These are phyloP conservation scores for Epinotia ramella DNA, from an alignment of 2,888 invertebrate species.

Conservation along the genomic window DNA sequence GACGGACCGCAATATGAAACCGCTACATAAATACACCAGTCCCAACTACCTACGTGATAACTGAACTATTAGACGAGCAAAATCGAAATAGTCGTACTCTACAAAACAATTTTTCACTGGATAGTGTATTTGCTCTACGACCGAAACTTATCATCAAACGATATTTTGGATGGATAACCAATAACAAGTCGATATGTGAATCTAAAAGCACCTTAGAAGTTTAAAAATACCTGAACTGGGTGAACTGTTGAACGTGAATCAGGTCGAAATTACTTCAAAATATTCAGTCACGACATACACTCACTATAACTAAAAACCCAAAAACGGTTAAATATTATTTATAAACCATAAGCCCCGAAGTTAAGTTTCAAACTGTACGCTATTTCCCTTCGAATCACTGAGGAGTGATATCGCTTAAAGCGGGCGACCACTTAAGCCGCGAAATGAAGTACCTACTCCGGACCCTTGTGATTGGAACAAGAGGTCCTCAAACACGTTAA, in stretches of 20 bases:
- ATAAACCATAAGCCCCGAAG: background rate
- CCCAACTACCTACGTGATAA: background rate
- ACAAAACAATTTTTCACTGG: background rate
- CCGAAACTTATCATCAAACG: too few species aligned
- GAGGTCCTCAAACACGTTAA: slow-evolving; percentile 15
- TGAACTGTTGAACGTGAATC: background rate
- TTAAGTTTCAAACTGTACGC: slow-evolving; percentile 4
- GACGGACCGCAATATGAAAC: background rate
- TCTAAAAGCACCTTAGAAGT: background rate
- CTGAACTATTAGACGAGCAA: background rate
- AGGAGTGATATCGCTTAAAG: background rate
- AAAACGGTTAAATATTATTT: background rate
- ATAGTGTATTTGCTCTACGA: background rate
- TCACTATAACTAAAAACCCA: background rate
- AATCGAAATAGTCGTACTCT: background rate
- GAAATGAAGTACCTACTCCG: slow-evolving; percentile 11
- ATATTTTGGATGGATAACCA: too few species aligned
- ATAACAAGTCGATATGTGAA: too few species aligned
- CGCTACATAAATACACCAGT: background rate
- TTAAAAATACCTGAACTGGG: background rate
- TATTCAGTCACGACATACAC: background rate
- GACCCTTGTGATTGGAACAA: slow-evolving; percentile 20
- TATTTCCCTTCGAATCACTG: background rate
- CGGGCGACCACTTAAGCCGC: slow-evolving; percentile 12
- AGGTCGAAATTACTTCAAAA: background rate